These are phyloP conservation scores for Sebastes melanostomus DNA, from an alignment of 2,797 vertebrate species.

Conservation along the genomic window DNA sequence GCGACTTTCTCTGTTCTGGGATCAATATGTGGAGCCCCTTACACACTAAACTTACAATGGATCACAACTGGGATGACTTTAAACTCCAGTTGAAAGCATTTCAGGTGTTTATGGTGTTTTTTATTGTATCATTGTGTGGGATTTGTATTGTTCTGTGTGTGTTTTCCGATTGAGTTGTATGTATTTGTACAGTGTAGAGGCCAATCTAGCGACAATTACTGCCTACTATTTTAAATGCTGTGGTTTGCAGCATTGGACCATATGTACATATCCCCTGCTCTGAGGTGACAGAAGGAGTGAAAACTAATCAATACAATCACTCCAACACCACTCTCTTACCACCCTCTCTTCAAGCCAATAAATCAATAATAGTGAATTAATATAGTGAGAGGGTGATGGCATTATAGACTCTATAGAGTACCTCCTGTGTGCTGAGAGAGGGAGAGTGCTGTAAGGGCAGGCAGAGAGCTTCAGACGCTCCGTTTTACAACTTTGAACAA, in stretches of 20 bases:
- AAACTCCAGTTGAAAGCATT: not conserved
- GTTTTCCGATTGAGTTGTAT: not conserved
- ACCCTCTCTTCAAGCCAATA: not conserved
- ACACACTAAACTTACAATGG: not conserved
- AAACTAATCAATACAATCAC: slow-evolving; percentile 23
- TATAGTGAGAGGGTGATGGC: not conserved
- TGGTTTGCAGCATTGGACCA: not conserved
- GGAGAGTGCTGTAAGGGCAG: not conserved
- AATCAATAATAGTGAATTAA: slow-evolving; percentile 37
- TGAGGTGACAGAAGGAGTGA: slow-evolving; percentile 11
- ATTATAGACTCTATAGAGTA: not conserved
- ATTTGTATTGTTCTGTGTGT: not conserved
- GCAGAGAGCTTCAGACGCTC: slow-evolving; percentile 1
- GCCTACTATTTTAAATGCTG: not conserved
- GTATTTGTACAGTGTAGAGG: not conserved
- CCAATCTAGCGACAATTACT: not conserved
- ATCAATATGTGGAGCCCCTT: not conserved
- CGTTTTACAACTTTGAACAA: slow-evolving; percentile 23
- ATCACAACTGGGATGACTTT: not conserved
- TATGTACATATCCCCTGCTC: not conserved
- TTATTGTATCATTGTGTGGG: not conserved
- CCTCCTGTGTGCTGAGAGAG: not conserved
- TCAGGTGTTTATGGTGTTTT: not conserved
- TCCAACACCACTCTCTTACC: slow-evolving; percentile 15
- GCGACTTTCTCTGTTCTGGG: not conserved